phyloP scores from a whole-genome alignment of 2,888 invertebrate species.

The Crematogaster levior region DNA sequence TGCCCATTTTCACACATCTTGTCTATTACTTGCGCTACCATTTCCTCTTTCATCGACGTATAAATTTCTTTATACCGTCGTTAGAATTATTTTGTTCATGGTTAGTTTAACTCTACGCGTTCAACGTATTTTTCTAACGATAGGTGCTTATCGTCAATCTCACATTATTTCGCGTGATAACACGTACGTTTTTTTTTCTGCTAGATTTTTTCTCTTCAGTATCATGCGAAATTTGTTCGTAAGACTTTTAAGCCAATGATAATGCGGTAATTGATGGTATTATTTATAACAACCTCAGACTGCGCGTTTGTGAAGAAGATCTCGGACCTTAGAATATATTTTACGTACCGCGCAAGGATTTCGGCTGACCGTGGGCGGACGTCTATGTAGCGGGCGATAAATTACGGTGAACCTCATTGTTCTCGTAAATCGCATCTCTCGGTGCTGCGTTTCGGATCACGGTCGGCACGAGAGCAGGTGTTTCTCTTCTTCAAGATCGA shows the following conservation, averaged over 20 bases:
- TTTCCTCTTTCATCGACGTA: conserved; percentile 7
- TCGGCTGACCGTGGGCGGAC: conserved; percentile 45
- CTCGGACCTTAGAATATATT: conserved; percentile 23
- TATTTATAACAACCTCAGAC: conserved; percentile 41
- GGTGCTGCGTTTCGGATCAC: conserved; percentile 43
- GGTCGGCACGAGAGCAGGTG: conserved; percentile 65
- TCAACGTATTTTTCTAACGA: conserved; percentile 4
- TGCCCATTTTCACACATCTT: conserved; percentile 61
- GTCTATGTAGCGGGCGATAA: conserved; percentile 42
- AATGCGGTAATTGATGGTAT: conserved; percentile 37
- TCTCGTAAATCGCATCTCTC: conserved; percentile 64
- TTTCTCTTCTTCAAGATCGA: conserved; percentile 64
- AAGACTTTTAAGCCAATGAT: conserved; percentile 22
- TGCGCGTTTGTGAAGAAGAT: conserved; percentile 31
- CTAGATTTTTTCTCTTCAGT: neutral
- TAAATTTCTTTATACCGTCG: conserved; percentile 18
- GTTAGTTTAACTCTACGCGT: neutral
- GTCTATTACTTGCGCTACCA: conserved; percentile 26
- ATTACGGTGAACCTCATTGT: conserved; percentile 63
- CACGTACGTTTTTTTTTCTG: neutral
- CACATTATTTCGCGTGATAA: neutral
- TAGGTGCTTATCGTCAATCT: neutral
- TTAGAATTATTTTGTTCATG: conserved; percentile 34
- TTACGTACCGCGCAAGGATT: conserved; percentile 31
- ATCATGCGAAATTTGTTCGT: neutral